phyloP scores from a whole-genome alignment of 2,113 vertebrate species.

The Glaucomys volans region DNA sequence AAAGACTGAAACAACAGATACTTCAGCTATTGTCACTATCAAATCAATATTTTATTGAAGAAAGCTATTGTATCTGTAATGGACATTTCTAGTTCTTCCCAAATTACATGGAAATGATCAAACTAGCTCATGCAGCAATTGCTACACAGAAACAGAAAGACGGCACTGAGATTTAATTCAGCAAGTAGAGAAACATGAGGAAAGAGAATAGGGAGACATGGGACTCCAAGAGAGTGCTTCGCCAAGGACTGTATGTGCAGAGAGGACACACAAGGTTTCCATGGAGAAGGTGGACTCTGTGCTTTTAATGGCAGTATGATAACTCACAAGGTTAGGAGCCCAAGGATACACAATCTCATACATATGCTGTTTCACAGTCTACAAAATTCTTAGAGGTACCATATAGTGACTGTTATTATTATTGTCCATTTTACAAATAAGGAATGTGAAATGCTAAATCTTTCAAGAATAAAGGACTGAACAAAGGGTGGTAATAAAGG shows the following conservation, averaged over 20 bases:
- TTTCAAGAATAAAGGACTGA: not conserved
- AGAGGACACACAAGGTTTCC: not conserved
- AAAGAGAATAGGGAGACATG: not conserved
- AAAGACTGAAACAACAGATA: not conserved
- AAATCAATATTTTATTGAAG: slow-evolving; percentile 23
- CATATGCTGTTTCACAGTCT: not conserved
- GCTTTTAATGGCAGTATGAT: not conserved
- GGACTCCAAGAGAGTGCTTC: not conserved
- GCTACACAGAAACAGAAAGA: not conserved
- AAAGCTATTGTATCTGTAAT: not conserved
- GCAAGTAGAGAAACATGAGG: not conserved
- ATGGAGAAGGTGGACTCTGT: not conserved
- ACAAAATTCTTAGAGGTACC: not conserved
- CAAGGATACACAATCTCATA: not conserved
- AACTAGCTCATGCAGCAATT: not conserved
- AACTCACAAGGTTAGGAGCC: not conserved
- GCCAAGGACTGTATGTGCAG: rapidly evolving
- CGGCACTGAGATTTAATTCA: not conserved
- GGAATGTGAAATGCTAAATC: not conserved
- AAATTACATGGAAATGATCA: not conserved
- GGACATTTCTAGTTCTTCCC: not conserved
- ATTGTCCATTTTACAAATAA: not conserved
- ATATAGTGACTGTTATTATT: not conserved
- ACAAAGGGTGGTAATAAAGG: not conserved
- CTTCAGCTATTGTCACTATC: not conserved